These are phyloP conservation scores for Gymnosoma rotundatum DNA, from an alignment of 2,888 invertebrate species.

Conservation along the genomic window DNA sequence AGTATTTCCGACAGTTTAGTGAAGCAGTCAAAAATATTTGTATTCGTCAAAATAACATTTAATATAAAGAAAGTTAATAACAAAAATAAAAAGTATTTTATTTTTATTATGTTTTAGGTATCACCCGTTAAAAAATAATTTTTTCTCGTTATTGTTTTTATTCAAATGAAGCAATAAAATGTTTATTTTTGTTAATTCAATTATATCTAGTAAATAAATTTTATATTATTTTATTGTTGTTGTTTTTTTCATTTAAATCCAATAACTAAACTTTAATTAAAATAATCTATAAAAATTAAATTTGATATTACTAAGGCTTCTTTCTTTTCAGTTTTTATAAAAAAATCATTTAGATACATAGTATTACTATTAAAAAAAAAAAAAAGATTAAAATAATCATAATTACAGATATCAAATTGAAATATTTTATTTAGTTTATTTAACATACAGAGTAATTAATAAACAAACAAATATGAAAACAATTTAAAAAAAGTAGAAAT, in stretches of 20 bases:
- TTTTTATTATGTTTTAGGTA: slow-evolving; percentile 26
- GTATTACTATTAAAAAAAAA: not conserved
- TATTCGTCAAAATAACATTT: too few relatives aligned
- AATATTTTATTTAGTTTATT: slow-evolving; percentile 51
- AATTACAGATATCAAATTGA: slow-evolving; percentile 29
- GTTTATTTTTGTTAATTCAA: slow-evolving; percentile 67
- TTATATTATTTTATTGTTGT: slow-evolving; percentile 30
- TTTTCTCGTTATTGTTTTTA: slow-evolving; percentile 51
- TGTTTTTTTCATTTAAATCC: slow-evolving; percentile 44
- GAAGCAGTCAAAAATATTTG: too few relatives aligned
- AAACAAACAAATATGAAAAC: slow-evolving; percentile 33
- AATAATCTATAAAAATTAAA: slow-evolving; percentile 64
- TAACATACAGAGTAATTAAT: slow-evolving; percentile 38
- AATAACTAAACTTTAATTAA: slow-evolving; percentile 58
- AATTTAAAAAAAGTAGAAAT: slow-evolving; percentile 39
- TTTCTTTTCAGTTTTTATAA: slow-evolving; percentile 41
- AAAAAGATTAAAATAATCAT: slow-evolving; percentile 25
- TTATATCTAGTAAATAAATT: slow-evolving; percentile 60
- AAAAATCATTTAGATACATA: slow-evolving; percentile 53
- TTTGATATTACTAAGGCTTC: slow-evolving; percentile 68
- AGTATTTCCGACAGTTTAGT: too few relatives aligned
- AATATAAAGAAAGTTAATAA: not conserved
- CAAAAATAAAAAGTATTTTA: not conserved
- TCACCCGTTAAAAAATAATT: slow-evolving; percentile 65
- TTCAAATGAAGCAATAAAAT: slow-evolving; percentile 67